Percentiles rank a stretch among this genome's conserved stretches.
These are phyloP conservation scores for Cyanoramphus novaezelandiae DNA, from an alignment of 2,113 vertebrate genomes.

Conservation along the genomic window DNA sequence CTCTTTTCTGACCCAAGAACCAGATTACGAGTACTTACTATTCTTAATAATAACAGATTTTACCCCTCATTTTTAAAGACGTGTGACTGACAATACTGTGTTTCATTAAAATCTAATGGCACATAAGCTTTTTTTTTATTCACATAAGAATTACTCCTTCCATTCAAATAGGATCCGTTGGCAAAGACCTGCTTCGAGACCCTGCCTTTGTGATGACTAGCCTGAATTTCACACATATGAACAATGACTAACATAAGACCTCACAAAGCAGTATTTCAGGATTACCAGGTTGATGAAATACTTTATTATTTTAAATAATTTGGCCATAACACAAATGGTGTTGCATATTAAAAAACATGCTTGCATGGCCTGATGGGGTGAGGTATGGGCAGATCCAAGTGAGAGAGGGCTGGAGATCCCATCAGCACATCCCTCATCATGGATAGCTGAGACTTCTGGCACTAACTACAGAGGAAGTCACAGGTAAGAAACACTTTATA, in stretches of 20 bases:
- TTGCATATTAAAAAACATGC: background rate
- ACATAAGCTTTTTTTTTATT: background rate
- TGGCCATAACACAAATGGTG: background rate
- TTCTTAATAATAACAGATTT: background rate
- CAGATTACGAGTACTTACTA: background rate
- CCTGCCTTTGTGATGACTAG: background rate
- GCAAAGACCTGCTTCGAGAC: background rate
- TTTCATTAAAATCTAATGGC: background rate
- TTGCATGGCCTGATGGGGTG: rapidly evolving
- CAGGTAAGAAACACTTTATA: background rate
- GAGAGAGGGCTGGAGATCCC: background rate
- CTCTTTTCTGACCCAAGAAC: background rate
- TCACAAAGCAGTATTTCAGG: background rate
- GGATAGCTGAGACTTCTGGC: background rate
- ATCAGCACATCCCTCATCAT: background rate
- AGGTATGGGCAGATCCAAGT: background rate
- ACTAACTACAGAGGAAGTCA: background rate
- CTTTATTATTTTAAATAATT: background rate
- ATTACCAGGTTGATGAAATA: background rate
- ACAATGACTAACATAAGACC: background rate
- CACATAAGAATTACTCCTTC: background rate
- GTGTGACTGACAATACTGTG: background rate
- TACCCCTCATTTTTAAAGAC: background rate
- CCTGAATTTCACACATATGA: background rate
- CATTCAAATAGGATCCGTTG: background rate